phyloP scores from a whole-genome alignment of 2,113 vertebrate species.

The Trachemys scripta region DNA sequence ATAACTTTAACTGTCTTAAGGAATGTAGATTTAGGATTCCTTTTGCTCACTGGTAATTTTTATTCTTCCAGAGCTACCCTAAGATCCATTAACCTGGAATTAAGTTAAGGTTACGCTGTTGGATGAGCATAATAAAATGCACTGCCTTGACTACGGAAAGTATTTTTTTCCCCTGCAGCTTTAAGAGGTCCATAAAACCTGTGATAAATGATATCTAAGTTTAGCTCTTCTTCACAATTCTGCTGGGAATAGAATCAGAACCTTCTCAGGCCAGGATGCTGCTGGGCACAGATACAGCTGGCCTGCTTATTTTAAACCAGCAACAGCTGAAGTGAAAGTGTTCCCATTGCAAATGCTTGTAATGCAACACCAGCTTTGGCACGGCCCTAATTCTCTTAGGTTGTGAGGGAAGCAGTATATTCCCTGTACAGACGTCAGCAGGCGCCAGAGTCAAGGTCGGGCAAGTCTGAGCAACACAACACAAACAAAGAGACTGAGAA shows the following conservation, averaged over 20 bases:
- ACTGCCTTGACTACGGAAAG: slow-evolving; percentile 34
- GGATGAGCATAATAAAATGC: slow-evolving; percentile 54
- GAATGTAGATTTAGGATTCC: background rate
- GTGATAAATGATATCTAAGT: slow-evolving; percentile 59
- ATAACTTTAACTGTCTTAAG: background rate
- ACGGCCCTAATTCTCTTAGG: background rate
- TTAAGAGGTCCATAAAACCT: slow-evolving; percentile 55
- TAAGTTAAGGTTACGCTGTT: slow-evolving; percentile 56
- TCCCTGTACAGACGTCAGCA: slow-evolving; percentile 20
- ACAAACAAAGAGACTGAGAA: background rate
- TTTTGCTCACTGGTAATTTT: slow-evolving; percentile 21
- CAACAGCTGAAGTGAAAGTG: slow-evolving; percentile 52
- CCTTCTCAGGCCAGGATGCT: slow-evolving; percentile 9
- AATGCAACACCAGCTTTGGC: slow-evolving; percentile 18
- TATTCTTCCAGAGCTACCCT: slow-evolving; percentile 21
- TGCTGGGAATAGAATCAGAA: slow-evolving; percentile 54
- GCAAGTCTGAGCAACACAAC: background rate
- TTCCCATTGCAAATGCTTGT: slow-evolving; percentile 5
- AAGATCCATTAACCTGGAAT: slow-evolving; percentile 62
- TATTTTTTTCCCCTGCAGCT: slow-evolving; percentile 35
- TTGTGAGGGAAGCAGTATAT: background rate
- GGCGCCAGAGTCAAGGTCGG: background rate
- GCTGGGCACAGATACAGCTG: slow-evolving; percentile 23
- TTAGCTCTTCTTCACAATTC: slow-evolving; percentile 48
- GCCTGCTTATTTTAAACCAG: slow-evolving; percentile 57